A percentile compares a stretch with the other conserved stretches of the same genome.
Conservation (phyloP, 2,888 invertebrate genomes). For the Pristionchus arcanus region DNA sequence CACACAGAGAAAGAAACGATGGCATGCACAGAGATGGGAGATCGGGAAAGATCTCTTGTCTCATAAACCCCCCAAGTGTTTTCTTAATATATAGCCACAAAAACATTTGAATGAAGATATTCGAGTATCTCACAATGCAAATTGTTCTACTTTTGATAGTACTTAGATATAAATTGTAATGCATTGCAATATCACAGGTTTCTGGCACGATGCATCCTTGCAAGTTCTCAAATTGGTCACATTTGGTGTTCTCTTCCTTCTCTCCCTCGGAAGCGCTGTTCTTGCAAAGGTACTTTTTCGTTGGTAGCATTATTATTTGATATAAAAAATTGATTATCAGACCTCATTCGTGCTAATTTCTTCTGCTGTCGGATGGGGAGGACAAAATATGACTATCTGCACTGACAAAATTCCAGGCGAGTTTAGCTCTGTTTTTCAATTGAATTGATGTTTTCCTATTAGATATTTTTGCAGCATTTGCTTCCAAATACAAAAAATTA, state of each 20-base stretch:
- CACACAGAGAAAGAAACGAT: constrained; percentile 12
- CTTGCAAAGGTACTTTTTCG: constrained; percentile 74
- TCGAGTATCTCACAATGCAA: no score
- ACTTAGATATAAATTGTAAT: neutral
- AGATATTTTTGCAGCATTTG: neutral
- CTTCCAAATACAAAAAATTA: neutral
- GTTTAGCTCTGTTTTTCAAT: neutral
- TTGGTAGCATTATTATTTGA: neutral
- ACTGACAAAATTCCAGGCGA: constrained; percentile 73
- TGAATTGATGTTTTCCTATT: no score
- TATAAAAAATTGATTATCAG: neutral
- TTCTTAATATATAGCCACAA: neutral
- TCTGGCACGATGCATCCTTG: constrained; percentile 77
- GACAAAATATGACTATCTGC: constrained; percentile 77
- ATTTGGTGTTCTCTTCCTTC: constrained; percentile 76
- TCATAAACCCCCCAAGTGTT: neutral
- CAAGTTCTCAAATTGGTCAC: constrained; percentile 79
- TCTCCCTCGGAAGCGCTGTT: constrained; percentile 73
- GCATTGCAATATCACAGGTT: constrained; percentile 63
- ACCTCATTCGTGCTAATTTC: constrained; percentile 78
- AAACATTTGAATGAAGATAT: neutral
- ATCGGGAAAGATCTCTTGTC: neutral
- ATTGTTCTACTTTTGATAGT: neutral
- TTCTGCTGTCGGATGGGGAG: constrained; percentile 77
- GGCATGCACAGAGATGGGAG: neutral